Base-by-base conservation (phyloP, 2,797 vertebrate genomes). In the Dendrocincla fuliginosa region DNA sequence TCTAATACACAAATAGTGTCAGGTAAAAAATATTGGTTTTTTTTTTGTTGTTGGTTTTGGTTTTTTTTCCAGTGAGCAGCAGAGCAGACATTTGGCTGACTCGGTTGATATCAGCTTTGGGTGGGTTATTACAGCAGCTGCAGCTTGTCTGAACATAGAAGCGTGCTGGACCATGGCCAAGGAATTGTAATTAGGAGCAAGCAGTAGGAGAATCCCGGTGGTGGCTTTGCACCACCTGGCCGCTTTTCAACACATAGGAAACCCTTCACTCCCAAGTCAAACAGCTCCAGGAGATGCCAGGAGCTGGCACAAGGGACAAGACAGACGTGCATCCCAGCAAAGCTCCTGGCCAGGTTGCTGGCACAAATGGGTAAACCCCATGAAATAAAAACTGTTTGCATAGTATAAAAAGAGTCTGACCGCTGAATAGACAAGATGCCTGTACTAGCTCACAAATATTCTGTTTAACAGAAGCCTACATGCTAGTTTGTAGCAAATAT, bases 91-190 rank as follows among this genome's bases (percentile, higher is more conserved):
- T 91, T 95, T 90, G 92, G 57, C 85, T 96, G 91, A 70, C 70
- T 57, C 17, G 17, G 47, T 27, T 91, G 87, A 18, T 79, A 91
- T 15, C 85, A 84, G 92, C 85, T 87, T 94, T 80, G 67, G 87
- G 74, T 63, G 44, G 89, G 87, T 96, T 95, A 93, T 84, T 76
- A 65, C 41, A 93, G 92, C 92, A 97, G 92, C 89, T 95, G 93
- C 87, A 92, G 91, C 91, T 67, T 93, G 91, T 96, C 90, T 92
- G 89, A 83, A 89, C 52, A 56, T 52, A 95, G 74, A 95, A 57
- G 56, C 3, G 0, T 32, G 77, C 80, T 96, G 95, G 93, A 86
- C 13, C 49, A 27, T 0, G 0, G 91, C 94, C 96, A 96, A 92
- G 41, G 70, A 82, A 82, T 76, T 63, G 76, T 82, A 95, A 94